Evolutionary conservation across 2,888 invertebrate species (phyloP).

Genomic region (Troilus luridus): DNA sequence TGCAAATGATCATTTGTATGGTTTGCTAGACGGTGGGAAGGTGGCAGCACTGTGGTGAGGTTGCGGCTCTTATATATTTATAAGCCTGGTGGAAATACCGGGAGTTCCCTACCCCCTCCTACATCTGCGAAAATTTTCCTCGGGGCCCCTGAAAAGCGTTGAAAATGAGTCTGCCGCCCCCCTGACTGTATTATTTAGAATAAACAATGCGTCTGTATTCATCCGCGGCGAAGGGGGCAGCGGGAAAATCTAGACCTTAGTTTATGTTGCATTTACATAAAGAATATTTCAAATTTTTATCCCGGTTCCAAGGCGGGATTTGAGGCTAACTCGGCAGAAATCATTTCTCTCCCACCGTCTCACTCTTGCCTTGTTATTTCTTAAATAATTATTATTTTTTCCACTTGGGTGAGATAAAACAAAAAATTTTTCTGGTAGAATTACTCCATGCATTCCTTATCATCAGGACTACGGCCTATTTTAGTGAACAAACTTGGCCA

Average conservation of each 20-base stretch:
- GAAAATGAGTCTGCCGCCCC: constrained; percentile 58
- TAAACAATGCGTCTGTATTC: constrained; percentile 64
- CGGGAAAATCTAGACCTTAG: constrained; percentile 45
- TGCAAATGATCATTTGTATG: constrained; percentile 45
- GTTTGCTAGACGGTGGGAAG: background rate
- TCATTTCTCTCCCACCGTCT: background rate
- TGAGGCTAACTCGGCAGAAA: constrained; percentile 34
- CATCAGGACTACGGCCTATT: background rate
- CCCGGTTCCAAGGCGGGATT: background rate
- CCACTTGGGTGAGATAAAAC: background rate
- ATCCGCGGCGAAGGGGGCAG: constrained; percentile 19
- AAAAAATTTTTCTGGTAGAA: background rate
- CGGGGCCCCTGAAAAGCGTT: constrained; percentile 50
- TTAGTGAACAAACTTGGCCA: no score
- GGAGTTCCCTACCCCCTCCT: background rate
- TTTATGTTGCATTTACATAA: constrained; percentile 59
- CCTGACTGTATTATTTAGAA: constrained; percentile 60
- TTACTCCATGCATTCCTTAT: background rate
- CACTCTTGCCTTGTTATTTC: background rate
- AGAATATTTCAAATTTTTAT: constrained; percentile 58
- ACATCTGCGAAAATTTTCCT: constrained; percentile 46
- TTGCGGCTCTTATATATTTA: constrained; percentile 56
- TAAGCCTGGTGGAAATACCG: constrained; percentile 48
- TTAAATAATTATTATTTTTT: constrained; percentile 13
- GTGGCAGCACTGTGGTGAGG: constrained; percentile 22